These are phyloP conservation scores for Uloborus diversus DNA, from an alignment of 1,140 invertebrate genomes.

Conservation along the genomic window DNA sequence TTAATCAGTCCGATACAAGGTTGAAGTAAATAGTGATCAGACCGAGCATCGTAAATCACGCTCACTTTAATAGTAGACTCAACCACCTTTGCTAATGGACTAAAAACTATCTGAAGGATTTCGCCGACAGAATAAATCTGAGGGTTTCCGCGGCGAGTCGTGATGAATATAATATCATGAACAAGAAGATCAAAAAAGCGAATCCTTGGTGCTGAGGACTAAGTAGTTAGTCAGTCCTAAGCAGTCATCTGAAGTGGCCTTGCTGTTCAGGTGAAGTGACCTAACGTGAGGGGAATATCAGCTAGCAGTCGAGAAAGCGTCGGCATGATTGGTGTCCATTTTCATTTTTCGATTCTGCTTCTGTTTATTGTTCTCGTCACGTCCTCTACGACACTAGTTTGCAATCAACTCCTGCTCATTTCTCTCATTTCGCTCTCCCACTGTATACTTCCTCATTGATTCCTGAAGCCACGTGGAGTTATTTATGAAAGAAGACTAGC, in stretches of 20 bases:
- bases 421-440: slow-evolving; percentile 18
- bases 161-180: slow-evolving; percentile 11
- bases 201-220: slow-evolving; percentile 15
- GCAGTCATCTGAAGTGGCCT: slow-evolving; percentile 31
- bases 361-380: slow-evolving; percentile 28
- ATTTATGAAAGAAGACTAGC: no score
- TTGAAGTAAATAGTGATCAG: no score
- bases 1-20: no score
- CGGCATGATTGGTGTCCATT: slow-evolving; percentile 17
- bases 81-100: background rate
- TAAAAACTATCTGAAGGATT: background rate
- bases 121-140: no score
- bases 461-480: slow-evolving; percentile 29
- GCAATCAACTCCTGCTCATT: slow-evolving; percentile 34
- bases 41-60: no score
- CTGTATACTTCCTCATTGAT: slow-evolving; percentile 40
- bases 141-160: background rate
- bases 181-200: background rate
- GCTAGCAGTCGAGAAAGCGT: background rate
- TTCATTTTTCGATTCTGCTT: slow-evolving; percentile 12
- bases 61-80: no score
- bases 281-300: slow-evolving; percentile 37
- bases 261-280: slow-evolving; percentile 8
- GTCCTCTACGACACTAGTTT: slow-evolving; percentile 23
- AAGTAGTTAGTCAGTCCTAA: slow-evolving; percentile 12